Conservation (phyloP, 1,140 invertebrate genomes). For the Apis cerana region DNA sequence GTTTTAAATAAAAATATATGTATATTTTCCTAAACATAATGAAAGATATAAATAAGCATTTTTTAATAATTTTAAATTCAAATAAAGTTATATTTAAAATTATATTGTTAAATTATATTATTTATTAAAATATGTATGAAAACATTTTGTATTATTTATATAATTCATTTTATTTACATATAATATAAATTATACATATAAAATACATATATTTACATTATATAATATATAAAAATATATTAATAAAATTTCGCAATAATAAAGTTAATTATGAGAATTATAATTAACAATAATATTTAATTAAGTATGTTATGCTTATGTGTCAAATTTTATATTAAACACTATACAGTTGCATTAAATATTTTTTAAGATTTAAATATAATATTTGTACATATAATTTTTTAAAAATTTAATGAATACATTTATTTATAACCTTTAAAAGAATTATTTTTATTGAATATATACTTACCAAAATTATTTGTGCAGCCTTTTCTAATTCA, state of each 20-base stretch:
- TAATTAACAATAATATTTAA: background rate
- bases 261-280: background rate
- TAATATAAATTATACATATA: background rate
- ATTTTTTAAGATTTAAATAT: background rate
- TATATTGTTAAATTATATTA: background rate
- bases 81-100: too few relatives aligned
- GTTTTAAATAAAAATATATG: background rate
- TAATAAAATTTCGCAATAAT: background rate
- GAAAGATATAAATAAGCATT: background rate
- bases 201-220: background rate
- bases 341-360: background rate
- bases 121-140: background rate
- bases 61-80: background rate
- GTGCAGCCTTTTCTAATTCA: conserved; percentile 86
- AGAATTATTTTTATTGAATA: background rate
- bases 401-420: background rate
- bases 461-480: conserved; percentile 85
- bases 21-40: background rate
- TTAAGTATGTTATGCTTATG: background rate
- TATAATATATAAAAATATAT: background rate
- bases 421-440: conserved; percentile 22
- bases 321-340: background rate
- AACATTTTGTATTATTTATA: background rate
- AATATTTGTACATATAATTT: background rate
- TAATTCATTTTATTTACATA: background rate